Evolutionary conservation across 2,113 vertebrate genomes (phyloP).

Genomic region (Pithys albifrons): DNA sequence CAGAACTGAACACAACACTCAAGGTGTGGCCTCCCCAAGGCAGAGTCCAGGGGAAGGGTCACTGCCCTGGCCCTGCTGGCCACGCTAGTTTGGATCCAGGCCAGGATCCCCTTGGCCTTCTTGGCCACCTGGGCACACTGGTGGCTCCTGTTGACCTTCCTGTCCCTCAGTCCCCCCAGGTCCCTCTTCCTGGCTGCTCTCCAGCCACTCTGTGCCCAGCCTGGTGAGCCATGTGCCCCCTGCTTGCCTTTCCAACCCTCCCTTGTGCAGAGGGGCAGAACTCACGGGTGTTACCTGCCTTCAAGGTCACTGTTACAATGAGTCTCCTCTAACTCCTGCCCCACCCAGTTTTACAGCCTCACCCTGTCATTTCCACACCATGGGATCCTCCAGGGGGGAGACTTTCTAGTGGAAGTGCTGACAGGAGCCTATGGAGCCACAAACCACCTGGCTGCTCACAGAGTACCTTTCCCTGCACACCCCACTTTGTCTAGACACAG

Average conservation of each 20-base stretch:
- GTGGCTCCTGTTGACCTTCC: no score
- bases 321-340: background rate
- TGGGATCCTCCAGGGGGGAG: background rate
- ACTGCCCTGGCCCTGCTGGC: no score
- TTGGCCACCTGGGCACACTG: no score
- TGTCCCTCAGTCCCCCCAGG: no score
- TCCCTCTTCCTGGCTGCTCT: no score
- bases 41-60: no score
- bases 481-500: accelerated
- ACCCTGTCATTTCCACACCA: accelerated
- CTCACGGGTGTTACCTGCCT: background rate
- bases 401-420: accelerated
- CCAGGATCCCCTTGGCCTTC: no score
- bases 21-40: no score
- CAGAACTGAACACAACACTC: no score
- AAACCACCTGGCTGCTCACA: accelerated
- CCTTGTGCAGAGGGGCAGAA: background rate
- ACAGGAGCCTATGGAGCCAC: accelerated
- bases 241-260: background rate
- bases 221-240: no score
- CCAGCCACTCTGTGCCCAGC: no score
- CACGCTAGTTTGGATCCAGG: no score
- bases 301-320: background rate
- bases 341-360: background rate
- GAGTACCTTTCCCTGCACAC: background rate